Base-by-base conservation (phyloP, 1,140 invertebrate species). In the Aphelinus atriplicis region DNA sequence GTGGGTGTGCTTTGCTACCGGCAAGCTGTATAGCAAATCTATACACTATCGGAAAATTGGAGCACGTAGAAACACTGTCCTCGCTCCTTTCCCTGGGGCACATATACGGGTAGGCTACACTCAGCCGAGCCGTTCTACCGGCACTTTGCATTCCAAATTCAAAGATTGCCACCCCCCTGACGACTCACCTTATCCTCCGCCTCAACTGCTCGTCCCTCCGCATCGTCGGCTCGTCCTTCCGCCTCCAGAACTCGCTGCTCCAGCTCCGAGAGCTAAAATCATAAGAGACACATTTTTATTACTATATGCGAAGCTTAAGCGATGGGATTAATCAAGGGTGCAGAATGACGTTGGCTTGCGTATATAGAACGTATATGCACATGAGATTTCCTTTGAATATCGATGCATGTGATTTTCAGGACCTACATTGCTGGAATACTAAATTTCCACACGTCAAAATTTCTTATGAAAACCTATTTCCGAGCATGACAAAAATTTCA, bases 161-260 rank as follows among this genome's bases (percentile, higher is more conserved):
- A 48, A 63, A 48, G 47, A 63, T 63, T 48, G 43, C 58, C 45
- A 60, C 58, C 26, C 58, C 45, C 42, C 58, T 60, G 45, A 2
- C 3, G 10, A 75, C 88, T 92, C 91, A 96, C 95, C 94, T 96
- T 96, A 88, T 96, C 94, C 88, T 96, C 95, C 69, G 95, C 95
- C 88, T 96, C 95, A 83, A 96, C 95, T 51, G 95, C 95, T 80
- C 95, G 90, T 78, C 93, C 26, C 26, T 26, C 26, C 69, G 95
- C 95, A 88, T 96, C 95, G 83, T 96, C 95, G 55, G 95, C 95
- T 80, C 95, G 90, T 78, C 93, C 92, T 88, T 97, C 95, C 75
- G 95, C 95, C 87, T 96, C 95, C 84, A 96, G 90, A 81, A 96
- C 95, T 79, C 95, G 92, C 84, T 95, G 94, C 85, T 97, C 95